phyloP scores from a whole-genome alignment of 2,113 vertebrate genomes.

The Cygnus atratus region DNA sequence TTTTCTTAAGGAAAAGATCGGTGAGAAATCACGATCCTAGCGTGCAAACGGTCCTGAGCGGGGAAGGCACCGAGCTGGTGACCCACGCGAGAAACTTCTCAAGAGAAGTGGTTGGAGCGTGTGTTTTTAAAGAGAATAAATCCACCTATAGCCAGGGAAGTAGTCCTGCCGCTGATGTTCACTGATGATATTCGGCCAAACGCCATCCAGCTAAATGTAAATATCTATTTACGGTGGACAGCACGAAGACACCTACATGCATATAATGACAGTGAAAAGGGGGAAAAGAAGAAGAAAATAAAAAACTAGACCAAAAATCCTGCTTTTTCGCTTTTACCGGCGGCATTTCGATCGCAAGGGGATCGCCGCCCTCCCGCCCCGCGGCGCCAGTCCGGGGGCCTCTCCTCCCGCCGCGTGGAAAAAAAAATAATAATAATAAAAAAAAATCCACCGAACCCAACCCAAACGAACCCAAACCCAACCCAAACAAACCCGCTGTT shows the following conservation, averaged over 20 bases:
- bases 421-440: too few relatives aligned
- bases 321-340: not conserved
- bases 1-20: not conserved
- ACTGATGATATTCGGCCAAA: not conserved
- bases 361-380: not conserved
- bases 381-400: not conserved
- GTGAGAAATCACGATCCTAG: not conserved
- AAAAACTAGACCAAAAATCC: too few relatives aligned
- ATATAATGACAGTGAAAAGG: not conserved
- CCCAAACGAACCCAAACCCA: too few relatives aligned
- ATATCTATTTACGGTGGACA: not conserved
- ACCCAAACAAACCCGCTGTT: too few relatives aligned
- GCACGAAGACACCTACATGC: not conserved
- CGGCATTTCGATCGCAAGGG: not conserved
- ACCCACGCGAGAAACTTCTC: not conserved
- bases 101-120: not conserved
- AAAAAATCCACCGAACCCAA: too few relatives aligned
- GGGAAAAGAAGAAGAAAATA: fast-evolving
- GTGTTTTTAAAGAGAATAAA: not conserved
- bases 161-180: not conserved
- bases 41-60: not conserved
- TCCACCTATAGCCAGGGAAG: not conserved
- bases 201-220: not conserved
- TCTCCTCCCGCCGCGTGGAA: too few relatives aligned
- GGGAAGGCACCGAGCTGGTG: not conserved